Conservation (phyloP, 2,797 vertebrate genomes). For the Melanotaenia parkinsoni region DNA sequence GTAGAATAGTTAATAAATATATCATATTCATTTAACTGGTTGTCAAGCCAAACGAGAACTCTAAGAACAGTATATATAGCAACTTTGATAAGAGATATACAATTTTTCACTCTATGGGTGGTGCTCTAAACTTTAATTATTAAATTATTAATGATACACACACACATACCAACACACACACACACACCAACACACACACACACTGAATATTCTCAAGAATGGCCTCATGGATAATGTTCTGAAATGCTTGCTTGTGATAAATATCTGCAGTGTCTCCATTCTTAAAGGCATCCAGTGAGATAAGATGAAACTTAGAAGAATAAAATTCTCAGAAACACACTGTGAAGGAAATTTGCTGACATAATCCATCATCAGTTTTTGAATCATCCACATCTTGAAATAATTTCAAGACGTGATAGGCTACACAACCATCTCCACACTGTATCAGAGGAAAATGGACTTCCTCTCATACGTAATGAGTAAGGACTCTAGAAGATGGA, state of each 20-base stretch:
- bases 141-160: too few relatives aligned
- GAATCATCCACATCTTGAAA: conserved; percentile 54
- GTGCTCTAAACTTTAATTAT: too few relatives aligned
- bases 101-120: too few relatives aligned
- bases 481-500: conserved; percentile 55
- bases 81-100: too few relatives aligned
- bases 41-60: too few relatives aligned
- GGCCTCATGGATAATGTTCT: conserved; percentile 58
- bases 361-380: conserved; percentile 59
- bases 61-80: too few relatives aligned
- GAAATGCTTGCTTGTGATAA: conserved; percentile 63
- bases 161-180: too few relatives aligned
- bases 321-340: conserved; percentile 55
- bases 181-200: too few relatives aligned
- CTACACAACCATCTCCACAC: conserved; percentile 47
- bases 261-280: conserved; percentile 75
- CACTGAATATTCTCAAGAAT: conserved; percentile 41
- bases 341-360: conserved; percentile 75
- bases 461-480: conserved; percentile 54
- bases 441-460: conserved; percentile 62
- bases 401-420: conserved; percentile 64
- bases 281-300: conserved; percentile 70
- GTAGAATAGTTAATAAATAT: too few relatives aligned
- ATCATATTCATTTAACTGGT: too few relatives aligned
- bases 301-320: conserved; percentile 70